Evolutionary conservation across 2,797 vertebrate genomes (phyloP), one percentile per base, ranked within the genome.

Genomic region (Phyllotis vaccarum): DNA sequence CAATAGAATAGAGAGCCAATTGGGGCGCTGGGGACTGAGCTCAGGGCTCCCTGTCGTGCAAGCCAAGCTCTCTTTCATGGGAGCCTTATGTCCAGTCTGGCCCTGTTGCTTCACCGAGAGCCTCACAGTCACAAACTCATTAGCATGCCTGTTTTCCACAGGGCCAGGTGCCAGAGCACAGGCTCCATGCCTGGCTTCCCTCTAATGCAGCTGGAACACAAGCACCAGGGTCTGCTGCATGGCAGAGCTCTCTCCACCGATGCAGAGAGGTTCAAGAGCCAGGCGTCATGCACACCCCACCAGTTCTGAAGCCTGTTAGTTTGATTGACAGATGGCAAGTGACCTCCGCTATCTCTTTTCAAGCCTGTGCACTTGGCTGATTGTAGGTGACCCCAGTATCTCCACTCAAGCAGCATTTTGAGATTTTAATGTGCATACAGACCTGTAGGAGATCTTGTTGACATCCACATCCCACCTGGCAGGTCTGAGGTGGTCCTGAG

Each of bases 241-340:
- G n/a, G 24, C 76, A 22, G 60, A 76, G 24, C 29, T 12, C 58
- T 46, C 19, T 58, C 66, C 0, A 10, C 34, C 17, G 9, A 49
- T 6, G 34, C 1, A 0, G 46, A 0, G 46, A 0, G 43, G 21
- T 22, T 92, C 62, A n/a, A 64, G 58, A 64, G 13, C 37, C 29
- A n/a, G 83, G 37, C n/a, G 37, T 19, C 70, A 9, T 2, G 49
- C 78, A 40, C 64, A 6, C 29, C 10, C 14, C 1, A 2, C 83
- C 11, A 1, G 66, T 37, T 62, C 85, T 76, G 49, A 72, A 76
- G 75, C 80, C 66, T 8, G 9, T 40, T 76, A 19, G 10, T 56
- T 13, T 40, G 86, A 62, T 29, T 82, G 89, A 10, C 74, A 40
- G 85, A 72, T 16, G 3, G 14, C 19, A 2, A 60, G 66, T 2